Base-by-base conservation (phyloP, 2,113 vertebrate genomes). In the Crotalus tigris region DNA sequence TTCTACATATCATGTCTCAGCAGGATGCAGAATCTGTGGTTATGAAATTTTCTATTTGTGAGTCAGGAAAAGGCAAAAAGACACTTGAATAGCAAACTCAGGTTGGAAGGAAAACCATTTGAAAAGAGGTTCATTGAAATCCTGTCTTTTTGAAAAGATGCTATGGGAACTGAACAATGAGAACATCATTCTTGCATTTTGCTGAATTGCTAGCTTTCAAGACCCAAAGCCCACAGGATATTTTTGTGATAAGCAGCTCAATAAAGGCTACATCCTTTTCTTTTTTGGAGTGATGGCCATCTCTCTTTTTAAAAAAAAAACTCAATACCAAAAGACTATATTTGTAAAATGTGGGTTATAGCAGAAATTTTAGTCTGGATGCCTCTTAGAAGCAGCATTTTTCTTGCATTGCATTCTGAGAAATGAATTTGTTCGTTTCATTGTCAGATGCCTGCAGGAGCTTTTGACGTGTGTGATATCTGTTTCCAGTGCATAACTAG, bases 21-120 rank as follows among this genome's bases (percentile, higher is more conserved):
- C 97, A 97, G 97, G 98, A 96, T 88, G 94, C 94, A 97, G 97
- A 97, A 97, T 97, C 97, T 97, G 97, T 97, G 97, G 97, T 97
- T 97, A 98, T 97, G 95, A 96, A 94, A 97, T 97, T 98, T 98
- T 95, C 94, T 96, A 95, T 95, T 95, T 96, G 93, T 94, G 91
- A 49, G 5, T 51, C 91, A 26, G 90, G 61, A 93, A 69, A 85
- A 91, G 46, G 91, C 10, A 51, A 92, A 92, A 93, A 93, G 94
- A 96, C 96, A 94, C 96, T 98, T 96, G 95, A 95, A 54, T 96
- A 87, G 94, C 90, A 97, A 96, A 97, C 94, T 85, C 69, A 39
- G 69, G 44, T 75, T 96, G 96, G 95, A 95, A 92, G 93, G 93
- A 96, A 96, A 93, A 95, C 94, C 95, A 95, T 96, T 93, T 97